Evolutionary conservation across 2,113 vertebrate genomes (phyloP).

Genomic region (Pyrgilauda ruficollis): DNA sequence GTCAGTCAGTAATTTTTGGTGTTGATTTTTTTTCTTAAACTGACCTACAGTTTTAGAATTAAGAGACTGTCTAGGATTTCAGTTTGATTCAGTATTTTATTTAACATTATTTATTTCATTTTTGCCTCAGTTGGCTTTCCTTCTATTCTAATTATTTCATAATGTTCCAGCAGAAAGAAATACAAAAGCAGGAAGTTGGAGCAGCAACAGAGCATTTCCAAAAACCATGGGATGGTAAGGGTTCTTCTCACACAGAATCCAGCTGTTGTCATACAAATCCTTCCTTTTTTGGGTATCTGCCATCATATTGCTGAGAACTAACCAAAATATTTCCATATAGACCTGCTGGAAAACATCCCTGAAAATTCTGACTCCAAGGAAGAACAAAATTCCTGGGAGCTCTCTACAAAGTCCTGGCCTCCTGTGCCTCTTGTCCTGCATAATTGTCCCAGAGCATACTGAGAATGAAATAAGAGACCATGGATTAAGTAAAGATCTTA

Average conservation of each 20-base stretch:
- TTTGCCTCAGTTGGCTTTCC: not conserved
- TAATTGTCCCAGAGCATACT: not conserved
- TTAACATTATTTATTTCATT: not conserved
- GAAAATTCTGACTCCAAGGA: not conserved
- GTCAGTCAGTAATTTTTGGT: not conserved
- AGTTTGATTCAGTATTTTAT: not conserved
- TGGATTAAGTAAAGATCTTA: not conserved
- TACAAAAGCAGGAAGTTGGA: not conserved
- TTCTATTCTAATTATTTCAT: not conserved
- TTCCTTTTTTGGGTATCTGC: not conserved
- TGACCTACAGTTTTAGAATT: not conserved
- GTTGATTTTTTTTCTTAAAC: not conserved
- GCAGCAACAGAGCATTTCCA: not conserved
- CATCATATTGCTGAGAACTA: not conserved
- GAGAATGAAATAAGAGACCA: not conserved
- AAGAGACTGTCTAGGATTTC: not conserved
- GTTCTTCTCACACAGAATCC: not conserved
- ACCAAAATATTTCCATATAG: not conserved
- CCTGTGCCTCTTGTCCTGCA: not conserved
- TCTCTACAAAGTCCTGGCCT: not conserved
- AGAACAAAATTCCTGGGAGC: not conserved
- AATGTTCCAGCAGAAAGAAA: not conserved
- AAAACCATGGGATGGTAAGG: not conserved
- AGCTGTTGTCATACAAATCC: not conserved
- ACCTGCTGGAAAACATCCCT: not conserved